Conservation (phyloP, 1,140 invertebrate species). For the Pogonomyrmex californicus region DNA sequence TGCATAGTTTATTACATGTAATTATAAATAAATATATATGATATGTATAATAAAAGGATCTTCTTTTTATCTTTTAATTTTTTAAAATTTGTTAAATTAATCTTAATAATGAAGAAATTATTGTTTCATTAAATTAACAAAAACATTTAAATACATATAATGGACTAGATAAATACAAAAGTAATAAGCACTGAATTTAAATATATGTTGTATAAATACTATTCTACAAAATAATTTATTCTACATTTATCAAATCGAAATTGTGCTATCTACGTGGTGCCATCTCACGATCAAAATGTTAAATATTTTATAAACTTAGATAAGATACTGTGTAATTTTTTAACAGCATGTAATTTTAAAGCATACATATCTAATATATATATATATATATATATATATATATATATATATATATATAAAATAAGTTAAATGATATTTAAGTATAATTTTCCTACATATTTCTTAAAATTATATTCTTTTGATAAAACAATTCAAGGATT, state of each 20-base stretch:
- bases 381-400: neutral
- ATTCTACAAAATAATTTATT: constrained; percentile 1
- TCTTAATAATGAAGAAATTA: neutral
- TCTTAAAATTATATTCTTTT: neutral
- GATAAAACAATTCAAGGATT: neutral
- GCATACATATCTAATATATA: neutral
- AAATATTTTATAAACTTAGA: constrained; percentile 40
- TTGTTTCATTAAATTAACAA: neutral
- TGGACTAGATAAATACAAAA: neutral
- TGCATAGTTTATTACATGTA: neutral
- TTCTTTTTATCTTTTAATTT: neutral
- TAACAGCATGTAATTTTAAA: neutral
- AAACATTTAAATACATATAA: neutral
- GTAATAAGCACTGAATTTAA: neutral
- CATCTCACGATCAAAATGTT: constrained; percentile 41
- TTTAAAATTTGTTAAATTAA: neutral
- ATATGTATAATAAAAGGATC: neutral
- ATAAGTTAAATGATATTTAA: too few relatives aligned
- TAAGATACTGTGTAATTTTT: neutral
- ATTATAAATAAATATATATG: neutral
- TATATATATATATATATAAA: neutral
- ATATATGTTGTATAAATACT: neutral
- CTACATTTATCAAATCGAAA: constrained; percentile 20
- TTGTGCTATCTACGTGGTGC: constrained; percentile 40
- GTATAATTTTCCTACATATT: neutral